Conservation (phyloP, 2,113 vertebrate genomes). For the Alexandromys fortis region DNA sequence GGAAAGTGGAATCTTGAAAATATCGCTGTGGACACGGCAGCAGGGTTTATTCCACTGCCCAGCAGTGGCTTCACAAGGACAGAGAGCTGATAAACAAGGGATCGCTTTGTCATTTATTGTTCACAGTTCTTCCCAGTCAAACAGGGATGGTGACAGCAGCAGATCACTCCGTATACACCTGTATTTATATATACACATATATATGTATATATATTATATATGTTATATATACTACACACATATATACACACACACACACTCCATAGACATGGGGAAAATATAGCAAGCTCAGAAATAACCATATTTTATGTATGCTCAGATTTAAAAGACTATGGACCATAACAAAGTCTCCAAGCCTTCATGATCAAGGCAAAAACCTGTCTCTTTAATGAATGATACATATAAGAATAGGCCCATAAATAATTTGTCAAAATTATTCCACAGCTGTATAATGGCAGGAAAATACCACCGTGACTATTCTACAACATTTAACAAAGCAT, state of each 20-base stretch:
- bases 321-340: background rate
- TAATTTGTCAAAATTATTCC: conserved; percentile 9
- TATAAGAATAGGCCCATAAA: background rate
- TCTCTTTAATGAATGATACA: conserved; percentile 12
- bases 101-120: background rate
- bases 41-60: background rate
- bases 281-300: background rate
- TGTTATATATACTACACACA: background rate
- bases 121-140: background rate
- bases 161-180: background rate
- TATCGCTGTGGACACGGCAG: background rate
- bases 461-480: background rate
- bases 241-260: background rate
- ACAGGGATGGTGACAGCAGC: background rate
- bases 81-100: background rate
- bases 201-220: too few relatives aligned
- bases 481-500: background rate
- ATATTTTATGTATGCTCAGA: background rate
- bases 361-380: background rate
- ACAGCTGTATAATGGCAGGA: background rate
- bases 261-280: background rate
- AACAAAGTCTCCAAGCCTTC: conserved; percentile 16
- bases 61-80: background rate
- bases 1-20: background rate
- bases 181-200: too few relatives aligned